Evolutionary conservation across 2,888 invertebrate species (phyloP), one percentile per base, ranked within the genome.

Genomic region (Nomada hirtipes): DNA sequence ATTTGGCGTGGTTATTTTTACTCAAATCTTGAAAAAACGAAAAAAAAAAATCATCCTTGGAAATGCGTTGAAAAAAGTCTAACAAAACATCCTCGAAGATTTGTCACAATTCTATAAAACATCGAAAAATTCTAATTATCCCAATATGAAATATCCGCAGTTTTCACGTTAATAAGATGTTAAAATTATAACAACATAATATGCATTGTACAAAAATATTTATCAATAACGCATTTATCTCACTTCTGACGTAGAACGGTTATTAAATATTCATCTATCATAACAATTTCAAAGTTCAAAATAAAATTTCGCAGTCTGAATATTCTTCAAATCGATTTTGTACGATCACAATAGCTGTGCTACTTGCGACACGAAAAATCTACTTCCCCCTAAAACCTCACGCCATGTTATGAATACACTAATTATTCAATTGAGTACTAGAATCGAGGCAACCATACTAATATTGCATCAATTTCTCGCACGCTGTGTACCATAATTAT

Each of bases 41-140:
- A 13, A 53, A 60, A 68, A 36, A 15, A 15, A 36, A 44, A 23
- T 20, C 44, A 1, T 44, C 23, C 23, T 20, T 9, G 44, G 18
- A 15, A 42, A 73, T 15, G 29, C 15, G 15, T 47, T 61, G 53
- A 70, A 75, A 44, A 59, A 36, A 36, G 36, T 36, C 7, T 36
- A 36, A 36, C 7, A 23, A 29, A 59, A 50, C n/a, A 36, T 26
- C 47, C 13, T 15, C 4, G n/a, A 68, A 68, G 4, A 57, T 57
- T 18, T 18, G 7, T 36, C 36, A 36, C 7, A 36, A 36, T 7
- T 36, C 36, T 7, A 36, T 36, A 36, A 36, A 36, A 36, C 36
- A 1, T 36, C 36, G 36, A 36, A 36, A 7, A 36, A 36, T 36
- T 7, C 0, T 36, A 36, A 36, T 36, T 4, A 36, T 36, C 36